Conservation (phyloP, 2,888 invertebrate species). For the Amiota minor region DNA sequence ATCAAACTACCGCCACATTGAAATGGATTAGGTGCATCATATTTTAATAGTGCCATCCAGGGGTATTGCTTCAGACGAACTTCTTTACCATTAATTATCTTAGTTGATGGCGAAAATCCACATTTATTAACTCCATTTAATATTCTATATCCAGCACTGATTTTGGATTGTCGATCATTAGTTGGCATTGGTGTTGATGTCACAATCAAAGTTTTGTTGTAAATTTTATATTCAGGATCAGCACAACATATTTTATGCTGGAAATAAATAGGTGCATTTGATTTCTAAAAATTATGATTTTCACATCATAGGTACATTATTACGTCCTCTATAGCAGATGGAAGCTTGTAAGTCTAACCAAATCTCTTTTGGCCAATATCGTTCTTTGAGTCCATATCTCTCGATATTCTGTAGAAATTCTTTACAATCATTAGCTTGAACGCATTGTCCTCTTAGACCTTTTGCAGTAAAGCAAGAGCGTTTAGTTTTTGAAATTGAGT, state of each 20-base stretch:
- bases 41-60: constrained; percentile 8
- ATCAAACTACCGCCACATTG: constrained; percentile 1
- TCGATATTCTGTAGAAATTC: too few species aligned
- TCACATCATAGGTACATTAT: too few species aligned
- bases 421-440: too few species aligned
- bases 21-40: not conserved
- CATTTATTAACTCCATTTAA: not conserved
- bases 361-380: too few species aligned
- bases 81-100: not conserved
- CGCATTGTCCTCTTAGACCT: too few species aligned
- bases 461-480: too few species aligned
- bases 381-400: too few species aligned
- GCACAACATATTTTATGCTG: not conserved
- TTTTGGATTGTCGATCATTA: not conserved
- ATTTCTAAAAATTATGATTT: too few species aligned
- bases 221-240: not conserved
- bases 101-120: not conserved
- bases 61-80: not conserved
- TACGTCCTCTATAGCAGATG: too few species aligned
- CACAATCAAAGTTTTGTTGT: not conserved
- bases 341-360: too few species aligned
- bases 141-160: not conserved
- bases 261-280: too few species aligned
- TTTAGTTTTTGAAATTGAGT: too few species aligned
- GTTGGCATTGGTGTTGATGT: not conserved